Conservation (phyloP, 2,113 vertebrate species). For the Setophaga coronata region DNA sequence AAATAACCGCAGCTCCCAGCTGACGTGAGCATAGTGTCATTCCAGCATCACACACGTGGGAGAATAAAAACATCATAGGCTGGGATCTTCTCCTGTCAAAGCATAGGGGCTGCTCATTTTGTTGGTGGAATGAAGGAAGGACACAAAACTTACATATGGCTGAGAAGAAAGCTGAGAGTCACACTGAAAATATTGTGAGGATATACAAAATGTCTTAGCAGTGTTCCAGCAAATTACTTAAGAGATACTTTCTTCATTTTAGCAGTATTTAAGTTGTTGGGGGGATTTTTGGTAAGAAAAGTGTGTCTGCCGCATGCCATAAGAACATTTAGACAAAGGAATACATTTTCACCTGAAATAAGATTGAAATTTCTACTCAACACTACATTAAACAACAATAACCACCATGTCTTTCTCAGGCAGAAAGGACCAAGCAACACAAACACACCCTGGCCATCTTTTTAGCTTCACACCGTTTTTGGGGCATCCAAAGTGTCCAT, state of each 20-base stretch:
- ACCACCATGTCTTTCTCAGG: background rate
- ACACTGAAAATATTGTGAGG: background rate
- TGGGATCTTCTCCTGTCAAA: background rate
- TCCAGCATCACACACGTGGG: background rate
- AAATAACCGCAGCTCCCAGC: background rate
- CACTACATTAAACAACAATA: background rate
- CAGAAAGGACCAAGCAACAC: background rate
- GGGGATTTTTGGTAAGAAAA: background rate
- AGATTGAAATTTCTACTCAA: background rate
- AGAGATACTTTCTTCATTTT: background rate
- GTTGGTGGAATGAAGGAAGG: background rate
- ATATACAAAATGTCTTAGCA: background rate
- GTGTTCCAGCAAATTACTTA: background rate
- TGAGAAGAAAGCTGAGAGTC: background rate
- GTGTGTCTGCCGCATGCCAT: background rate
- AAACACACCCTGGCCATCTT: background rate
- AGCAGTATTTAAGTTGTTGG: background rate
- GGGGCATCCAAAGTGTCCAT: rapidly evolving
- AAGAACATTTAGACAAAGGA: background rate
- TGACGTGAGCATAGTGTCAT: rapidly evolving
- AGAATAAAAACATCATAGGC: background rate
- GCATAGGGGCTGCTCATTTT: background rate
- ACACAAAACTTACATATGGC: background rate
- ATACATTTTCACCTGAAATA: background rate
- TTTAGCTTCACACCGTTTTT: background rate